Conservation (phyloP, 2,888 invertebrate genomes). For the Tenthredo mesomela region DNA sequence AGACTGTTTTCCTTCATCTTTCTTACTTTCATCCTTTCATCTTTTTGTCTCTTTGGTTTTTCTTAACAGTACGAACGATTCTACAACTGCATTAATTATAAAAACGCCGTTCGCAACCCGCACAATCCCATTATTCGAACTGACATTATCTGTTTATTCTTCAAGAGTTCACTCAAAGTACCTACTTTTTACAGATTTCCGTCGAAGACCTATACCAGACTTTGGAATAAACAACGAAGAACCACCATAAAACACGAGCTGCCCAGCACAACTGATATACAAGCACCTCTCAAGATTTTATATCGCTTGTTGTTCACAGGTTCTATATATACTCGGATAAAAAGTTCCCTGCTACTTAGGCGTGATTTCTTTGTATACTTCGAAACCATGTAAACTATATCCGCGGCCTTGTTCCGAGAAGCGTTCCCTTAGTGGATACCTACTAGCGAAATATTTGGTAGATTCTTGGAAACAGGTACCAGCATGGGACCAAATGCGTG, state of each 20-base stretch:
- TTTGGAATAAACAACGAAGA: background rate
- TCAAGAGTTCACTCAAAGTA: background rate
- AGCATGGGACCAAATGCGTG: background rate
- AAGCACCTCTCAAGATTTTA: constrained; percentile 10
- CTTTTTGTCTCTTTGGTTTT: background rate
- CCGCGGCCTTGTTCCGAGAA: background rate
- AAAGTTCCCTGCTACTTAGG: background rate
- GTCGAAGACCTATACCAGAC: background rate
- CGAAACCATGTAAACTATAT: background rate
- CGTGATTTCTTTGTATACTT: background rate
- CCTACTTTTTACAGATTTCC: background rate
- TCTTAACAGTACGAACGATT: background rate
- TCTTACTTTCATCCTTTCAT: background rate
- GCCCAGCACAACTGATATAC: constrained; percentile 1
- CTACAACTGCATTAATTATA: background rate
- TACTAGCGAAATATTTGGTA: background rate
- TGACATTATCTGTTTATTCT: background rate
- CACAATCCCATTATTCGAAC: background rate
- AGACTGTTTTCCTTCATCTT: background rate
- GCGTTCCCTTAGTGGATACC: background rate
- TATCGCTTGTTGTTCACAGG: constrained; percentile 14
- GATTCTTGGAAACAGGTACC: constrained; percentile 5
- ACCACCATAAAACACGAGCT: background rate
- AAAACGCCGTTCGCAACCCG: background rate
- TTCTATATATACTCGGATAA: background rate